phyloP scores from a whole-genome alignment of 2,888 invertebrate species.

The Eupsilia transversa region DNA sequence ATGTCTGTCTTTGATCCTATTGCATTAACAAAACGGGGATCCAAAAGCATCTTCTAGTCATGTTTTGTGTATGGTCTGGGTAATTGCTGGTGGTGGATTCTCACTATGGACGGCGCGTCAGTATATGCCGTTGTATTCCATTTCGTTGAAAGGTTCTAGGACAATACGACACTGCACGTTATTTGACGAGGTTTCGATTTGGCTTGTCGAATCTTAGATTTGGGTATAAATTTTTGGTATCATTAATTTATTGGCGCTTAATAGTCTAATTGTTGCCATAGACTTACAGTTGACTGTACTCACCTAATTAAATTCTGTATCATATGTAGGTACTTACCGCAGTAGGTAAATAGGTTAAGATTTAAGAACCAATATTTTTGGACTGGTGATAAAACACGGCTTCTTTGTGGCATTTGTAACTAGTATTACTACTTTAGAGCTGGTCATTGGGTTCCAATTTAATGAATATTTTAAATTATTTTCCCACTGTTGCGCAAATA shows the following conservation, averaged over 20 bases:
- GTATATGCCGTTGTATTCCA: background rate
- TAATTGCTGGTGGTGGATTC: background rate
- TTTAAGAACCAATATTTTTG: conserved; percentile 1
- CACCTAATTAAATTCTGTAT: background rate
- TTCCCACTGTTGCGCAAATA: background rate
- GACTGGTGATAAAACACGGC: background rate
- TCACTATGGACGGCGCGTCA: background rate
- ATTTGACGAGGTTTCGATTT: no score
- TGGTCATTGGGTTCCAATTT: background rate
- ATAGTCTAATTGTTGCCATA: background rate
- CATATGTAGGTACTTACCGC: background rate
- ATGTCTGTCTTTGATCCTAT: no score
- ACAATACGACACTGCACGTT: background rate
- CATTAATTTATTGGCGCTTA: no score
- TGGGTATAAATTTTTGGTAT: no score
- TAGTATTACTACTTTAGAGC: background rate
- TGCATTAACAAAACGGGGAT: background rate
- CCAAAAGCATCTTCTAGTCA: background rate
- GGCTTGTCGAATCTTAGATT: no score
- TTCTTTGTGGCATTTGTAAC: background rate
- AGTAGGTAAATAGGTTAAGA: background rate
- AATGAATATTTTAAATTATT: background rate
- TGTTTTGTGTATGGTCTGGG: background rate
- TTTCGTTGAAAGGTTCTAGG: background rate
- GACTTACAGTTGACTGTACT: background rate